Evolutionary conservation across 2,797 vertebrate genomes (phyloP).

Genomic region (Clarias pachynema): DNA sequence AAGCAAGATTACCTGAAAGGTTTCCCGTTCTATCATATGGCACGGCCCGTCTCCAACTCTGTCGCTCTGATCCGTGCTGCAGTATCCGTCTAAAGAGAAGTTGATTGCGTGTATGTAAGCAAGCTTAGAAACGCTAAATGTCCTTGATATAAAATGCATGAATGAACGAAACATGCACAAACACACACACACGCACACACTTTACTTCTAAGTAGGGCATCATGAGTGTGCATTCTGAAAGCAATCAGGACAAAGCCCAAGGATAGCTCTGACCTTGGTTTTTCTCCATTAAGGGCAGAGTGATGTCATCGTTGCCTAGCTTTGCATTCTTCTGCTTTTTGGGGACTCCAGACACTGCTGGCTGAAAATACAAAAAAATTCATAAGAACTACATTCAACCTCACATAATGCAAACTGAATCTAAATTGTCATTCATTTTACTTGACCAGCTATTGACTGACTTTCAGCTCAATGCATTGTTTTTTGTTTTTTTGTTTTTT

Average conservation of each 20-base stretch:
- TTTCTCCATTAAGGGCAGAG: constrained; percentile 95
- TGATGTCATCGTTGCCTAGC: constrained; percentile 92
- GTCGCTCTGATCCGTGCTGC: constrained; percentile 87
- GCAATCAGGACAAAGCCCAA: constrained; percentile 16
- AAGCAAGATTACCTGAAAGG: constrained; percentile 47
- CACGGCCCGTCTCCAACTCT: constrained; percentile 82
- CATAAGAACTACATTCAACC: neutral
- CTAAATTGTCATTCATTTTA: neutral
- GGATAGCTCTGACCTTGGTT: constrained; percentile 82
- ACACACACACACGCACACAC: neutral
- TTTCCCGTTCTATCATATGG: constrained; percentile 86
- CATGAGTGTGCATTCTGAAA: constrained; percentile 29
- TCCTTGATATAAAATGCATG: neutral
- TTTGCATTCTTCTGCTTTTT: constrained; percentile 87
- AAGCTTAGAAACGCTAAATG: neutral
- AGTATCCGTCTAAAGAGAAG: constrained; percentile 84
- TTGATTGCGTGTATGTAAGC: neutral
- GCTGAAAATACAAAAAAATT: constrained; percentile 63
- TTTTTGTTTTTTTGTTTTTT: neutral
- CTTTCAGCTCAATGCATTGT: neutral
- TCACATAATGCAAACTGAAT: neutral
- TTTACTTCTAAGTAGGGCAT: constrained; percentile 26
- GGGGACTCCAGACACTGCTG: constrained; percentile 72
- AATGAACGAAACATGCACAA: neutral
- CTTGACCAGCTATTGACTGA: neutral